phyloP scores from a whole-genome alignment of 2,797 vertebrate species.

The Aeoliscus strigatus region DNA sequence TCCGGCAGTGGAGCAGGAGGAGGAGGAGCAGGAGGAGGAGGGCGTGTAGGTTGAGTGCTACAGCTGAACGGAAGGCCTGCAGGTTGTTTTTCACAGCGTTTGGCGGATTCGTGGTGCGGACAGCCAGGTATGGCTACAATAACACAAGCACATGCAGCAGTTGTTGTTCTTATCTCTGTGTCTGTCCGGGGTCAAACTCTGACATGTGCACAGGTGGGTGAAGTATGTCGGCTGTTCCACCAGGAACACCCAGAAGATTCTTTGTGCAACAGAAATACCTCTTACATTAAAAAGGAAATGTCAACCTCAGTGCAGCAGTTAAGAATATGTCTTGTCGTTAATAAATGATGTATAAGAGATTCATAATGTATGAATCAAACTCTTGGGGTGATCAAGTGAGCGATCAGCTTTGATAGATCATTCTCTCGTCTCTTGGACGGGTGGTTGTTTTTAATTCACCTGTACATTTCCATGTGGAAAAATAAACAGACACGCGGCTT shows the following conservation, averaged over 20 bases:
- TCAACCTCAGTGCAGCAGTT: too few relatives aligned
- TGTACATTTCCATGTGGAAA: too few relatives aligned
- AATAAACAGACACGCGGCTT: constrained; percentile 13
- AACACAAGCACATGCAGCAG: constrained; percentile 33
- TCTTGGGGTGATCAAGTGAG: too few relatives aligned
- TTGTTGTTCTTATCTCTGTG: constrained; percentile 21
- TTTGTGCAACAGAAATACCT: too few relatives aligned
- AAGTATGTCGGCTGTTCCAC: not conserved
- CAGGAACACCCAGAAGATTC: too few relatives aligned
- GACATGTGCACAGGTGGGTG: constrained; percentile 2
- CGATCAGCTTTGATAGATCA: too few relatives aligned
- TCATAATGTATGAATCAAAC: too few relatives aligned
- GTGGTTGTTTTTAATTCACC: too few relatives aligned
- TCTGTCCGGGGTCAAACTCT: constrained; percentile 27
- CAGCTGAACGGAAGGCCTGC: constrained; percentile 35
- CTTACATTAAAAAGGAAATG: too few relatives aligned
- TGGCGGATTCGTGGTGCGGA: constrained; percentile 43
- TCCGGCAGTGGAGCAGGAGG: constrained; percentile 8
- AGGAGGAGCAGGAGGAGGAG: not conserved
- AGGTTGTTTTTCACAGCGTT: constrained; percentile 40
- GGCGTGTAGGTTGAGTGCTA: constrained; percentile 7
- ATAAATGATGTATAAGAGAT: too few relatives aligned
- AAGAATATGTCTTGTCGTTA: too few relatives aligned
- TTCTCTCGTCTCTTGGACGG: too few relatives aligned
- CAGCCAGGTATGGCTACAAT: constrained; percentile 46